These are phyloP conservation scores for Cliona cf. orientalis DNA, from an alignment of 37 sponge, comb jelly and placozoan genomes.

Conservation along the genomic window DNA sequence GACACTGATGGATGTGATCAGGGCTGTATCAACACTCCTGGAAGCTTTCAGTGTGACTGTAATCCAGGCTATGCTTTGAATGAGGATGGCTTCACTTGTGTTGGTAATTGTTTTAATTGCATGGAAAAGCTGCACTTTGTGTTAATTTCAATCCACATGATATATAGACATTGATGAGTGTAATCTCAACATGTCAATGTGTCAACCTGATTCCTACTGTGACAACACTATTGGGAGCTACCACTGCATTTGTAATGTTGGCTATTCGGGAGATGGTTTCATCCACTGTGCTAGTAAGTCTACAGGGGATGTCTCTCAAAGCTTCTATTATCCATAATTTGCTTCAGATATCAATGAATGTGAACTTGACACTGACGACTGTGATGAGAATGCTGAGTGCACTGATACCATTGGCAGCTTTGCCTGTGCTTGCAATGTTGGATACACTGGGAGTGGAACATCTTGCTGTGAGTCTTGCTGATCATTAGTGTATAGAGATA, in stretches of 20 bases:
- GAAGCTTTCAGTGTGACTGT: constrained; percentile 37
- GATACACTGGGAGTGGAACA: constrained; percentile 28
- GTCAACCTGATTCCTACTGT: constrained; percentile 30
- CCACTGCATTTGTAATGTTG: constrained; percentile 32
- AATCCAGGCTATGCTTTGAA: constrained; percentile 15
- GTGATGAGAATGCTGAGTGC: constrained; percentile 30
- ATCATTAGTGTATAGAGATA: too few species aligned
- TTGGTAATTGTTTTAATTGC: too few species aligned
- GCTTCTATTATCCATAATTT: too few species aligned
- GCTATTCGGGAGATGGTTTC: constrained; percentile 39
- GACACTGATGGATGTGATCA: constrained; percentile 21
- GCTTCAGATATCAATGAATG: constrained; percentile 63
- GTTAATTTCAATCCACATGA: too few species aligned
- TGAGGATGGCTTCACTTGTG: not conserved
- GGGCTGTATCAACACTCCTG: constrained; percentile 31
- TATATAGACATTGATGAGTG: constrained; percentile 73
- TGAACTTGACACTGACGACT: not conserved
- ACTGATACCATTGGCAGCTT: constrained; percentile 26
- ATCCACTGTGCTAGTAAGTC: constrained; percentile 48
- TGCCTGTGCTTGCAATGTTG: constrained; percentile 41
- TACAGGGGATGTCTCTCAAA: too few species aligned
- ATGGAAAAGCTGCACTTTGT: too few species aligned
- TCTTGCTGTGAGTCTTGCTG: constrained; percentile 3
- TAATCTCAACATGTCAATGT: not conserved
- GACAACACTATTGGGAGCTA: constrained; percentile 49